Evolutionary conservation across 2,888 invertebrate species (phyloP), one percentile per base, ranked within the genome.

Genomic region (Drosophila infuscata): DNA sequence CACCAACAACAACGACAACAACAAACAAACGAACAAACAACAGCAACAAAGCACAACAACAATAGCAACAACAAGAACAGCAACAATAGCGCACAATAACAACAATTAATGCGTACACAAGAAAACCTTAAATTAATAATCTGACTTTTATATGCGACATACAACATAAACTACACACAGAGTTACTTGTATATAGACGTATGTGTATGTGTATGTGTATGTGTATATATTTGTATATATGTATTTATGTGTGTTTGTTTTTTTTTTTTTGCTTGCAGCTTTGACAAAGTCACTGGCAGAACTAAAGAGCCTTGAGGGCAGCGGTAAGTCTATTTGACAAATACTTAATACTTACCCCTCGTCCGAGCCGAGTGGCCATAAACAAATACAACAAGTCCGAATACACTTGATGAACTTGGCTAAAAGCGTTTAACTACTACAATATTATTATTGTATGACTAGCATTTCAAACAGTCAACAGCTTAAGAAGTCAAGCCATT

Each of bases 121-220:
- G 66, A 65, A 69, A 71, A 74, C 81, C 84, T 83, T 79, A 80
- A 84, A 84, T 83, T 83, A 89, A 88, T 87, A 84, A 87, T 73
- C 75, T 59, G 59, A 70, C 70, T 74, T 79, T 56, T 69, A 70
- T 65, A 53, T 43, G 54, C 30, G 46, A 59, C 30, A 20, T 41
- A n/a, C 29, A 20, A 35, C 56, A 48, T 35, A 36, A 35, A 35
- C 15, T 32, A 41, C 30, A 62, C 0, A 38, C 30, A 58, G 17
- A 52, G 25, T 32, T 25, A 52, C 25, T 20, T 20, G 52, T n/a
- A 38, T n/a, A 48, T 25, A 25, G 20, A 25, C 20, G 20, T 25
- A 25, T 17, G 30, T 12, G 17, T 17, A n/a, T 35, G 35, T 33
- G 15, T 36, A 30, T 52, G n/a, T 46, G 11, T 46, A n/a, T 49